phyloP scores from a whole-genome alignment of 2,888 invertebrate species.

The Cheilosia grossa region DNA sequence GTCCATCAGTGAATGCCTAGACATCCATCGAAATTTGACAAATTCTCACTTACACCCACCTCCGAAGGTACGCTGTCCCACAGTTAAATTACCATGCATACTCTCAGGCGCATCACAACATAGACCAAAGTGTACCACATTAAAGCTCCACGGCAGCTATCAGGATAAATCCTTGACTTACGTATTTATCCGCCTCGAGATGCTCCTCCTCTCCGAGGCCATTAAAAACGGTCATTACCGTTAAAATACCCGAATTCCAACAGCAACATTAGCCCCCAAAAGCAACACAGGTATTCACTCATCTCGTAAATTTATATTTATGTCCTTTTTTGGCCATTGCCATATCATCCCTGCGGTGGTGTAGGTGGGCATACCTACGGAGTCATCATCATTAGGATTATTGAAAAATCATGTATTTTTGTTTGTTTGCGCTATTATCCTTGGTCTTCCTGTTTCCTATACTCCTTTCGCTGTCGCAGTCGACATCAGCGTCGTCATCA shows the following conservation, averaged over 20 bases:
- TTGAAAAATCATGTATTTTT: constrained; percentile 75
- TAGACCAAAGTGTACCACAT: too few species aligned
- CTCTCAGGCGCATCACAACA: too few species aligned
- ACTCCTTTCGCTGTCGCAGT: constrained; percentile 23
- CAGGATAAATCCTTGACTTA: constrained; percentile 1
- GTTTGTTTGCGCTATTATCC: constrained; percentile 71
- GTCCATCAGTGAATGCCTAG: too few species aligned
- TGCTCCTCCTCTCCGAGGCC: constrained; percentile 12
- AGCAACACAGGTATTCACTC: constrained; percentile 70
- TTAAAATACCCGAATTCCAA: constrained; percentile 39
- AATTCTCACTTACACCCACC: too few species aligned
- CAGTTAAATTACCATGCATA: too few species aligned
- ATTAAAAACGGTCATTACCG: constrained; percentile 53
- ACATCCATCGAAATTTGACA: too few species aligned
- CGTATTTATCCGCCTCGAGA: background rate
- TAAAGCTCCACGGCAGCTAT: too few species aligned
- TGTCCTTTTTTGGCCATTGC: constrained; percentile 66
- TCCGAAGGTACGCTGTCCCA: too few species aligned
- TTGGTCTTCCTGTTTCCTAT: constrained; percentile 53
- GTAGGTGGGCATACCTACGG: constrained; percentile 36
- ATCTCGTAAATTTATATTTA: constrained; percentile 70
- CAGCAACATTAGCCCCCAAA: constrained; percentile 31
- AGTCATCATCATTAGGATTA: constrained; percentile 75
- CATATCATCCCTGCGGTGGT: constrained; percentile 3
- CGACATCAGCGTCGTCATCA: constrained; percentile 29